A percentile compares a stretch with the other conserved stretches of the same genome.
phyloP scores from a whole-genome alignment of 2,888 invertebrate species.

The Oligia latruncula region DNA sequence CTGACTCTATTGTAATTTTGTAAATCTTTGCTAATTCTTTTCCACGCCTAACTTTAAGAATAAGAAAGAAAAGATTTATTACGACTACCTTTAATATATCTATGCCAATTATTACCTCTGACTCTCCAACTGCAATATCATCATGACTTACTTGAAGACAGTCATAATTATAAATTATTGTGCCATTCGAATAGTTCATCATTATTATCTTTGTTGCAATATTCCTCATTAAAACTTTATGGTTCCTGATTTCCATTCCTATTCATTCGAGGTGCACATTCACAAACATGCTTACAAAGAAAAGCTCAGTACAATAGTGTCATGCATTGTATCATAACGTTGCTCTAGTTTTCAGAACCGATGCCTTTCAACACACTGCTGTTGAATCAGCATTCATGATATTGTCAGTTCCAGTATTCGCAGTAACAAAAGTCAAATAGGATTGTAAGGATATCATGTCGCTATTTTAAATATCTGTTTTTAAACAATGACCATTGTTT shows the following conservation, averaged over 20 bases:
- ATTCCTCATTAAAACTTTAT: conserved; percentile 21
- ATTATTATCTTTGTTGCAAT: background rate
- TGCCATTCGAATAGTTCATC: background rate
- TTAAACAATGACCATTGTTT: background rate
- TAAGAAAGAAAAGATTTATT: background rate
- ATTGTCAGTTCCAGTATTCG: conserved; percentile 19
- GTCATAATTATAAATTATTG: background rate
- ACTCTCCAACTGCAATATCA: background rate
- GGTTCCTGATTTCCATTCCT: conserved; percentile 14
- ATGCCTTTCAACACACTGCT: conserved; percentile 46
- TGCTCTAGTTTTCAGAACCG: conserved; percentile 43
- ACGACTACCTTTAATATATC: too few relatives aligned
- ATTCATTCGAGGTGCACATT: conserved; percentile 11
- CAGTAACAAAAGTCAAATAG: background rate
- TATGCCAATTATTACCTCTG: background rate
- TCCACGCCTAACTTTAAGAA: background rate
- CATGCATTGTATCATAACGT: conserved; percentile 43
- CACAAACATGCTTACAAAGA: conserved; percentile 37
- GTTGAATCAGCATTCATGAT: conserved; percentile 35
- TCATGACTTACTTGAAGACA: background rate
- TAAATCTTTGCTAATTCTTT: background rate
- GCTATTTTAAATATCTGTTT: background rate
- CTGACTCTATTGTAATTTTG: background rate
- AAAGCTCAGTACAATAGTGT: conserved; percentile 32
- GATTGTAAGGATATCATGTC: background rate